A percentile compares a stretch with the other conserved stretches of the same genome.
Evolutionary conservation across 1,140 invertebrate genomes (phyloP).

Genomic region (Diploscapter pachys): DNA sequence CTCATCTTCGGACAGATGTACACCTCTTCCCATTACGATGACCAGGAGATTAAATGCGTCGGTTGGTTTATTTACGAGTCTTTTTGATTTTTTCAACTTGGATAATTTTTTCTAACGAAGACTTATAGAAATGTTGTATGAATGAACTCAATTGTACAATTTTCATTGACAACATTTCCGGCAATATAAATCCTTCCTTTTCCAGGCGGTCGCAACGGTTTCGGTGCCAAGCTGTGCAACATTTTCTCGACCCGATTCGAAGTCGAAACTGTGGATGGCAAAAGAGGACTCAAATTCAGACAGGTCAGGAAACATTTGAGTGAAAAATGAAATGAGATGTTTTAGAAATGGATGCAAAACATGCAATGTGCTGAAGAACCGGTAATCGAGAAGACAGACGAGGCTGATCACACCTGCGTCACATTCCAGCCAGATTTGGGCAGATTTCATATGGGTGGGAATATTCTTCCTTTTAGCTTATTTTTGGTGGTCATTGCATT

Average conservation of each 20-base stretch:
- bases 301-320: conserved; percentile 64
- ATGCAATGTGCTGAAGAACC: conserved; percentile 87
- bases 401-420: conserved; percentile 86
- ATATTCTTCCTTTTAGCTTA: neutral
- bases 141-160: neutral
- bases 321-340: conserved; percentile 26
- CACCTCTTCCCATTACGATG: conserved; percentile 97
- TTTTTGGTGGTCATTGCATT: conserved; percentile 1
- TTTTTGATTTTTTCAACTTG: neutral
- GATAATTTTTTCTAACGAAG: neutral
- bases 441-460: conserved; percentile 86
- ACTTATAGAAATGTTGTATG: neutral
- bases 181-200: neutral
- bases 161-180: neutral
- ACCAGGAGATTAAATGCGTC: conserved; percentile 84
- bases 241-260: conserved; percentile 96
- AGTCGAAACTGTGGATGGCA: conserved; percentile 83
- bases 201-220: conserved; percentile 88
- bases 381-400: conserved; percentile 67
- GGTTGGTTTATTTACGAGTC: conserved; percentile 46
- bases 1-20: conserved; percentile 99
- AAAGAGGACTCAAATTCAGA: conserved; percentile 83
- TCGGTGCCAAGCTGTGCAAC: conserved; percentile 97
- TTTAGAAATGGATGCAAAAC: conserved; percentile 83
- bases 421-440: conserved; percentile 87